Evolutionary conservation across 2,113 vertebrate species (phyloP).

Genomic region (Clarias batrachus): DNA sequence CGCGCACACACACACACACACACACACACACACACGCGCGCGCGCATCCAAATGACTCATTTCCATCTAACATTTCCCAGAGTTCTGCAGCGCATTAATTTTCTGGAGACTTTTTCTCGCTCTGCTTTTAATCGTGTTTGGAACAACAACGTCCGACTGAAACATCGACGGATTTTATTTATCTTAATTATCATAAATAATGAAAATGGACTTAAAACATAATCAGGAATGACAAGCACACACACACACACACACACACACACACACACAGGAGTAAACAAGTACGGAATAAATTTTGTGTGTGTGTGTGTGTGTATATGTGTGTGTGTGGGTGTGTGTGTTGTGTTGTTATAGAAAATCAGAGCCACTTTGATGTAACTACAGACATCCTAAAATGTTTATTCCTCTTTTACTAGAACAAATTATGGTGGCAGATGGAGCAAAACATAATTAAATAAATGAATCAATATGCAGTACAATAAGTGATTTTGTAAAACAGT

Average conservation of each 20-base stretch:
- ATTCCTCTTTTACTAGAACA: too few relatives aligned
- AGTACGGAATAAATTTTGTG: neutral
- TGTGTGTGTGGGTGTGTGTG: too few relatives aligned
- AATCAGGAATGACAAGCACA: neutral
- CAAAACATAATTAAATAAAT: too few relatives aligned
- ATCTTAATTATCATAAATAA: neutral
- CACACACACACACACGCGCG: neutral
- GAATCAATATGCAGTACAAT: too few relatives aligned
- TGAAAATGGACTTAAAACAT: neutral
- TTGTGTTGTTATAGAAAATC: too few relatives aligned
- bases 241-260: neutral
- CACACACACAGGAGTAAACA: neutral
- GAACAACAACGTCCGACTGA: neutral
- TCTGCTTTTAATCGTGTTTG: neutral
- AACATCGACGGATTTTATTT: neutral
- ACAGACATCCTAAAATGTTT: too few relatives aligned
- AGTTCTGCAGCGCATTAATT: neutral
- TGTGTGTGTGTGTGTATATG: too few relatives aligned
- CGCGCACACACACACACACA: neutral
- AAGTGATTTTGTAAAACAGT: too few relatives aligned
- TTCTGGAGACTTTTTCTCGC: neutral
- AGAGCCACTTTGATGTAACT: too few relatives aligned
- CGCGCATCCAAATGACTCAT: neutral
- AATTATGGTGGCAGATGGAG: too few relatives aligned
- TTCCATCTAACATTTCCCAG: neutral